phyloP scores from a whole-genome alignment of 2,113 vertebrate genomes.

The Sminthopsis crassicaudata region DNA sequence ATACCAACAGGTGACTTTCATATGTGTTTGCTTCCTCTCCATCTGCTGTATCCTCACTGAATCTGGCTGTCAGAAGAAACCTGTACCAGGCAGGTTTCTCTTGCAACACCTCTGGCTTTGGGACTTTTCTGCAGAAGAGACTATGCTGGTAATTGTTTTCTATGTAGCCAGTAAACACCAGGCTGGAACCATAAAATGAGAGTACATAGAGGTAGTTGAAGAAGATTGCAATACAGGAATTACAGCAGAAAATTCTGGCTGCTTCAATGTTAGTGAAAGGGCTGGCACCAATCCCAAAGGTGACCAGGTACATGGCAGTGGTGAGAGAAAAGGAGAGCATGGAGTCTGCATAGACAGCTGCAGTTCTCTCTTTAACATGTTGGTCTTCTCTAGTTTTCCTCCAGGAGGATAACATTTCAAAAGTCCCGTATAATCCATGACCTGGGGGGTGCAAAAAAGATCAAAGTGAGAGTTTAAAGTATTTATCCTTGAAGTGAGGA shows the following conservation, averaged over 20 bases:
- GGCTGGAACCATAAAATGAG: conserved; percentile 98
- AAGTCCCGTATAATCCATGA: conserved; percentile 97
- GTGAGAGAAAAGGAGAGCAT: conserved; percentile 98
- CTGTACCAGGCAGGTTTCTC: conserved; percentile 98
- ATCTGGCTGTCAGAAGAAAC: conserved; percentile 96
- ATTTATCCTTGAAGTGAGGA: conserved; percentile 42
- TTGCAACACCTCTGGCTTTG: conserved; percentile 94
- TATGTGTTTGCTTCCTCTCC: conserved; percentile 90
- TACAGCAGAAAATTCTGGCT: conserved; percentile 97
- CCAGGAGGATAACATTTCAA: conserved; percentile 99
- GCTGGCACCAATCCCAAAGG: conserved; percentile 97
- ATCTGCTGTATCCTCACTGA: conserved; percentile 91
- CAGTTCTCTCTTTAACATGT: conserved; percentile 98
- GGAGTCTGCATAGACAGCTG: conserved; percentile 96
- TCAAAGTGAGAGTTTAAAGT: conserved; percentile 78
- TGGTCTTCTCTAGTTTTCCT: conserved; percentile 97
- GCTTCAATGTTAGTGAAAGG: conserved; percentile 99
- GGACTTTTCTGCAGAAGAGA: conserved; percentile 97
- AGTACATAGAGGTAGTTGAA: conserved; percentile 99
- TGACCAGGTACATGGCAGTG: conserved; percentile 97
- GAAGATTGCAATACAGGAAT: conserved; percentile 94
- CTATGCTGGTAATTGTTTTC: conserved; percentile 99
- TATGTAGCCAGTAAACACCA: conserved; percentile 98
- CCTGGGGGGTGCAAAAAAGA: conserved; percentile 88
- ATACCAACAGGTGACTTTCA: conserved; percentile 96